Conservation (phyloP, 2,888 invertebrate species). For the Mythimna ferrago region DNA sequence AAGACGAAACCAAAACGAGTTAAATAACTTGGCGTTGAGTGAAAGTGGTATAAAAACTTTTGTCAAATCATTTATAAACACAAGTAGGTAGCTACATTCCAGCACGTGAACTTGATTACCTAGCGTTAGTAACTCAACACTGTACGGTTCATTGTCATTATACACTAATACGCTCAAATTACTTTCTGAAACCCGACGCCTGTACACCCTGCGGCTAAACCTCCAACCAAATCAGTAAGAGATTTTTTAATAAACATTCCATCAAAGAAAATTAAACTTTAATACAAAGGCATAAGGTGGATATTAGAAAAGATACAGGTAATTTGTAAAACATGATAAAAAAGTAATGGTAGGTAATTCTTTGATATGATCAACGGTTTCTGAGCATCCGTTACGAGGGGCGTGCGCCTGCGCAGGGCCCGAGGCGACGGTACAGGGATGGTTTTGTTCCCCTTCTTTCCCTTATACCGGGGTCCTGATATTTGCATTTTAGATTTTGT, state of each 20-base stretch:
- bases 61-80: not conserved
- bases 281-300: not conserved
- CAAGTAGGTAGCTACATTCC: constrained; percentile 6
- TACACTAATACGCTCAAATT: constrained; percentile 60
- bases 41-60: no score
- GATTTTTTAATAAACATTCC: constrained; percentile 19
- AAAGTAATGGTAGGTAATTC: constrained; percentile 52
- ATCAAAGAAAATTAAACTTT: constrained; percentile 25
- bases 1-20: not conserved
- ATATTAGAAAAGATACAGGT: not conserved
- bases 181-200: constrained; percentile 59
- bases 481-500: constrained; percentile 45
- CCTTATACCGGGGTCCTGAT: constrained; percentile 44
- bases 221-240: constrained; percentile 33
- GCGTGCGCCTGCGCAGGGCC: constrained; percentile 40
- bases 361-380: constrained; percentile 68
- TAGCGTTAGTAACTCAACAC: constrained; percentile 34
- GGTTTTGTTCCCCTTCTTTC: constrained; percentile 56
- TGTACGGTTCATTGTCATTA: constrained; percentile 47
- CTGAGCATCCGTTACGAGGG: constrained; percentile 64
- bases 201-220: constrained; percentile 54
- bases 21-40: not conserved
- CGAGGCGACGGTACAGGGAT: constrained; percentile 28
- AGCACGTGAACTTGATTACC: constrained; percentile 39
- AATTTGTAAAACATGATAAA: constrained; percentile 37